Evolutionary conservation across 2,797 vertebrate species (phyloP), one percentile per base, ranked within the genome.

Genomic region (Scarus forsteni): DNA sequence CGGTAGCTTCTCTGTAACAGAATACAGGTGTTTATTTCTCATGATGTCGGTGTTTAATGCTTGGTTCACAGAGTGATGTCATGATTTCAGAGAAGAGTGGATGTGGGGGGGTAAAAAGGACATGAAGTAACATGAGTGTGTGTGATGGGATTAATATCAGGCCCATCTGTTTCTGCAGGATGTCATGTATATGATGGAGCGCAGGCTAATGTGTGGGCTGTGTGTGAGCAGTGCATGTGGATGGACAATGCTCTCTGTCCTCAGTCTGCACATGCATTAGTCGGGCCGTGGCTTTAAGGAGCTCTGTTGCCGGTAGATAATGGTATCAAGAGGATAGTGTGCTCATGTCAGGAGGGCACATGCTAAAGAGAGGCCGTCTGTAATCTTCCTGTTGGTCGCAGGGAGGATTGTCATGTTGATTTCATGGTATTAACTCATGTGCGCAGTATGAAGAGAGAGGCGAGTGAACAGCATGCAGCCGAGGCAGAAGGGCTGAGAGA

Each of bases 71-170:
- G 18, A 61, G 36, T 70, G 80, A 82, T 79, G 72, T 65, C 69
- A 80, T 82, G 66, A 11, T 72, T 56, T 27, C 46, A 63, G 57
- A 35, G 14, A 18, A 59, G 44, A 45, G 62, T 16, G 51, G 48
- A 80, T 65, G 19, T 62, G 35, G 9, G 11, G 68, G 66, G 70
- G 60, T 69, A 72, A 69, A 79, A 79, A 69, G 51, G 73, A 61
- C 77, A 73, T 77, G 60, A 54, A 72, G 67, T 60, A 65, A 62
- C 42, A 43, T 14, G 45, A 10, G 35, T 39, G 43, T 39, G 43
- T 46, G 45, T 38, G 68, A 76, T 53, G 56, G 66, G 80, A 81
- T 83, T 83, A 83, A 69, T 67, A 79, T 59, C 54, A 55, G 16
- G n/a, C 57, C 61, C 81, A 80, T 80, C 80, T 83, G 82, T 56